phyloP scores from a whole-genome alignment of 2,888 invertebrate genomes.

The Melanostoma scalare region DNA sequence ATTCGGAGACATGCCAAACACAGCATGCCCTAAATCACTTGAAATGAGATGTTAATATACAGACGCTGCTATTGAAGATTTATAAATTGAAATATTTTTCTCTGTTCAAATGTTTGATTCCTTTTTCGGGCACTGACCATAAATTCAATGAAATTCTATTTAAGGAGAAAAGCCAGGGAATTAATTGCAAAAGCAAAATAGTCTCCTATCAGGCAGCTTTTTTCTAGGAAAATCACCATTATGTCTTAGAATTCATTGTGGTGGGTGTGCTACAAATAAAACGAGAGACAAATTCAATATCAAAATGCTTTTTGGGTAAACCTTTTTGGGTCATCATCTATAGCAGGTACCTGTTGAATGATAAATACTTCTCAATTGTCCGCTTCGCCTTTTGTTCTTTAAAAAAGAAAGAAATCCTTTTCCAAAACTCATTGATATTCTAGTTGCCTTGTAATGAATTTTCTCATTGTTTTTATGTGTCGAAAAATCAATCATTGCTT shows the following conservation, averaged over 20 bases:
- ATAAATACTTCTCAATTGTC: conserved; percentile 34
- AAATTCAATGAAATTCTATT: too few species aligned
- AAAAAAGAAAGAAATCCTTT: conserved; percentile 15
- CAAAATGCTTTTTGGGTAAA: conserved; percentile 21
- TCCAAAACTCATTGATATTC: conserved; percentile 56
- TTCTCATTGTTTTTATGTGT: conserved; percentile 62
- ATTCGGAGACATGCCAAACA: conserved; percentile 23
- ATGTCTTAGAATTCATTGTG: conserved; percentile 25
- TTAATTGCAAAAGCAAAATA: background rate
- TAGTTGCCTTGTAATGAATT: conserved; percentile 22
- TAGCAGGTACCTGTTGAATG: conserved; percentile 38
- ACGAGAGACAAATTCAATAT: conserved; percentile 24
- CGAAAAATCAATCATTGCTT: conserved; percentile 66
- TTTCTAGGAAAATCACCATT: conserved; percentile 2
- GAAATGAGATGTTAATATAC: conserved; percentile 16
- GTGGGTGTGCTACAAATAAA: conserved; percentile 7
- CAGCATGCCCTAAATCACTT: conserved; percentile 32
- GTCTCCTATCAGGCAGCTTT: background rate
- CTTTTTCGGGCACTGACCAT: background rate
- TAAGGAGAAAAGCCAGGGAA: background rate
- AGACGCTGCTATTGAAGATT: background rate
- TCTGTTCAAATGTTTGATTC: background rate
- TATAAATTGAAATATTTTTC: background rate
- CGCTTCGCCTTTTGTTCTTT: background rate
- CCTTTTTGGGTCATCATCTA: conserved; percentile 51